These are phyloP conservation scores for Dendrocincla fuliginosa DNA, from an alignment of 2,797 vertebrate species.

Conservation along the genomic window DNA sequence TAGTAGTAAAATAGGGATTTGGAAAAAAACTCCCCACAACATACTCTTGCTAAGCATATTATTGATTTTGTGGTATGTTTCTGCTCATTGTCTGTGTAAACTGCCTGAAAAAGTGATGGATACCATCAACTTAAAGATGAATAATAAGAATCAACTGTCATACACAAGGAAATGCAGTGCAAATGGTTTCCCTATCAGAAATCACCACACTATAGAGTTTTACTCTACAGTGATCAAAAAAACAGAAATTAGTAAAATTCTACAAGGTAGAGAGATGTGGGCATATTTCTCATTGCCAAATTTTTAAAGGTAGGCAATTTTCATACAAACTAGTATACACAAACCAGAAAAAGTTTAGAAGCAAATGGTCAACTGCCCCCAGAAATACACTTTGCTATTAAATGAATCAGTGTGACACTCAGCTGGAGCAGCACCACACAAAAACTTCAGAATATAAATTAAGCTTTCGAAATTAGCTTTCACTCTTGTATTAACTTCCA, in stretches of 20 bases:
- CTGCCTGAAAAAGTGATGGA: not conserved
- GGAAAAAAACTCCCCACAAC: not conserved
- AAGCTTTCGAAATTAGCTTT: conserved; percentile 9
- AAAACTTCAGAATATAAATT: not conserved
- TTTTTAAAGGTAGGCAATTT: not conserved
- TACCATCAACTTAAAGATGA: not conserved
- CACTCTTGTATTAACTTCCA: not conserved
- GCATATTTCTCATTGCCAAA: not conserved
- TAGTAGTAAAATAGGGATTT: not conserved
- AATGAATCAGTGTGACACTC: not conserved
- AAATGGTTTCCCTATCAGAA: not conserved
- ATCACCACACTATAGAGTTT: not conserved
- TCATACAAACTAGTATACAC: not conserved
- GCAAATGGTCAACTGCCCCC: not conserved
- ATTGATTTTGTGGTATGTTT: not conserved
- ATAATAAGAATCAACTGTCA: not conserved
- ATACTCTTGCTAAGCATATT: not conserved
- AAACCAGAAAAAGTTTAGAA: not conserved
- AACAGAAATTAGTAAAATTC: not conserved
- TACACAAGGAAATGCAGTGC: not conserved
- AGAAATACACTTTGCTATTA: not conserved
- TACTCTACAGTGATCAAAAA: not conserved
- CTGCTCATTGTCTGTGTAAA: not conserved
- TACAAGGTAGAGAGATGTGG: not conserved
- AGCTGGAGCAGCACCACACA: not conserved